Conservation (phyloP, 2,113 vertebrate species). For the Gallinago media region DNA sequence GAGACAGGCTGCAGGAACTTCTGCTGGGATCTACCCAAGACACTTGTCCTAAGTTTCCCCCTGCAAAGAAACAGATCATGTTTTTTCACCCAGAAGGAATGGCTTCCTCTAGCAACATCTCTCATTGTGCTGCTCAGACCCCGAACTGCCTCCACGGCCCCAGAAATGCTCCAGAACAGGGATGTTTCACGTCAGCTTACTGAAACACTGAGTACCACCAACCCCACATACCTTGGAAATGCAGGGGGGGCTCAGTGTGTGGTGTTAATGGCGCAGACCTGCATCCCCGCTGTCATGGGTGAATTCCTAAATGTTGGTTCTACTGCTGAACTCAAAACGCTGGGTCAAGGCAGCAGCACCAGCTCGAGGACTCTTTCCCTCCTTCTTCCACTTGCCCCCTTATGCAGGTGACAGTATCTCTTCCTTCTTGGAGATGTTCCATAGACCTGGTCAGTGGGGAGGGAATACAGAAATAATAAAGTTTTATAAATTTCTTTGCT, state of each 20-base stretch:
- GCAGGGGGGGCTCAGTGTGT: fast-evolving
- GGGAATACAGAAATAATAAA: neutral
- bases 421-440: neutral
- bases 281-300: fast-evolving
- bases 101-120: neutral
- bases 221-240: neutral
- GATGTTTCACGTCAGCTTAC: neutral
- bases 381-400: neutral
- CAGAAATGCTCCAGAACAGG: neutral
- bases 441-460: neutral
- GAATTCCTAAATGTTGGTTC: neutral
- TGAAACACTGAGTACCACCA: neutral
- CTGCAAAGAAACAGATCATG: neutral
- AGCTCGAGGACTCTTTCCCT: fast-evolving
- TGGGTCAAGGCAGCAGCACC: neutral
- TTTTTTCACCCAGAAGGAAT: neutral
- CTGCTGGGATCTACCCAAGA: neutral
- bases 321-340: neutral
- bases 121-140: neutral
- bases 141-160: neutral
- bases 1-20: neutral
- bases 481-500: neutral
- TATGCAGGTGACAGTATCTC: fast-evolving
- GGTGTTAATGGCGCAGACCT: neutral
- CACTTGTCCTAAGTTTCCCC: neutral